Evolutionary conservation across 2,797 vertebrate species (phyloP), one percentile per base, ranked within the genome.

Genomic region (Parauchenoglanis ngamensis): DNA sequence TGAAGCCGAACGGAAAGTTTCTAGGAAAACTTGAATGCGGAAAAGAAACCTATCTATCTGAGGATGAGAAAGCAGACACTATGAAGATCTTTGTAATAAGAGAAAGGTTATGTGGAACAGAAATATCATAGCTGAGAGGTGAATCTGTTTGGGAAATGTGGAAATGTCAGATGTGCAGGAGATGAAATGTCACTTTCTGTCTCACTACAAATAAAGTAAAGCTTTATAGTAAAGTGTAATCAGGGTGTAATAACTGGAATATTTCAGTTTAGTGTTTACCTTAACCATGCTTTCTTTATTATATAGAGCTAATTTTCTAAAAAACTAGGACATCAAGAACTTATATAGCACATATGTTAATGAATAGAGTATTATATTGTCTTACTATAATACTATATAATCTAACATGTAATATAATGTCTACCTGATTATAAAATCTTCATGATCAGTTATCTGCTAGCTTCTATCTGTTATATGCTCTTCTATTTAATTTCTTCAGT

Each of bases 1-100:
- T 88, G 87, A 88, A 82, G 65, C 68, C 23, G 28, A 15, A 40
- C 10, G 40, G 83, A 87, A 89, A 54, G 86, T 87, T 88, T 89
- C 84, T 77, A 12, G 28, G 56, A 23, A 85, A n/a, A 23, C 46
- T 8, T 40, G 28, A 35, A 57, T 84, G 17, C 73, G 75, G n/a
- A 86, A 85, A 57, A 46, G 3, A 88, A 84, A 82, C 59, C 25
- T 52, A 63, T 19, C 79, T 88, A 46, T 85, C 85, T 52, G 13
- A 72, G 75, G 59, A 4, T 10, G 10, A 40, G 40, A 67, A 77
- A 79, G 87, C 70, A 75, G 88, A 77, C 25, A 52, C 85, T 40
- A 57, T 56, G 54, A 72, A 84, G 82, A 86, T 82, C 65, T 86
- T 89, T 54, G 23, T 59, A 87, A 76, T 59, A 73, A 35, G 81